phyloP scores from a whole-genome alignment of 2,113 vertebrate species.

The Sebastes fasciatus region DNA sequence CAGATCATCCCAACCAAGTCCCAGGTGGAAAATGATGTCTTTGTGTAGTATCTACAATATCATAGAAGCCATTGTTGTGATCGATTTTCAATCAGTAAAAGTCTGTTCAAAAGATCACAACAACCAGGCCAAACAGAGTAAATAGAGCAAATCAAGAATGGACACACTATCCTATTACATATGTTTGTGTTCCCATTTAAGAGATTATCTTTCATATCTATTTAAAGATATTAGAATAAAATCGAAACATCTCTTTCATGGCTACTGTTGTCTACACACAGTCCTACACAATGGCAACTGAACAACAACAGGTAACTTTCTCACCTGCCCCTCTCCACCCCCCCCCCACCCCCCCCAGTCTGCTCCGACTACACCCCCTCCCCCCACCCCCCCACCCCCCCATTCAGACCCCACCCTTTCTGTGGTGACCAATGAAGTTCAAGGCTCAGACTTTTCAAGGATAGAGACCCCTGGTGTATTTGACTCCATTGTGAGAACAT shows the following conservation, averaged over 20 bases:
- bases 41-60: not conserved
- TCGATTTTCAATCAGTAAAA: not conserved
- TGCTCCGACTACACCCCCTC: not conserved
- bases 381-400: not conserved
- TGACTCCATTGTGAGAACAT: slow-evolving; percentile 14
- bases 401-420: slow-evolving; percentile 51
- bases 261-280: not conserved
- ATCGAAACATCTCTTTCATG: not conserved
- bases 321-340: slow-evolving; percentile 34
- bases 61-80: not conserved
- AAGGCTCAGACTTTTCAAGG: slow-evolving; percentile 26
- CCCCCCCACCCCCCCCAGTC: not conserved
- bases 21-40: not conserved
- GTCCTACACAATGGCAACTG: not conserved
- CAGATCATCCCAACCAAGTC: not conserved
- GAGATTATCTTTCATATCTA: not conserved
- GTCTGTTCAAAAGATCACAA: not conserved
- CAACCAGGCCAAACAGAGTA: not conserved
- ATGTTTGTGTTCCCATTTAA: not conserved
- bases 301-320: slow-evolving; percentile 20
- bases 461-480: slow-evolving; percentile 15
- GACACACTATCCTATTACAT: not conserved
- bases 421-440: slow-evolving; percentile 68
- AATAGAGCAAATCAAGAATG: not conserved
- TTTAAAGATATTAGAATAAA: not conserved